These are phyloP conservation scores for Prionace glauca DNA, from an alignment of 2,797 vertebrate genomes.

Conservation along the genomic window DNA sequence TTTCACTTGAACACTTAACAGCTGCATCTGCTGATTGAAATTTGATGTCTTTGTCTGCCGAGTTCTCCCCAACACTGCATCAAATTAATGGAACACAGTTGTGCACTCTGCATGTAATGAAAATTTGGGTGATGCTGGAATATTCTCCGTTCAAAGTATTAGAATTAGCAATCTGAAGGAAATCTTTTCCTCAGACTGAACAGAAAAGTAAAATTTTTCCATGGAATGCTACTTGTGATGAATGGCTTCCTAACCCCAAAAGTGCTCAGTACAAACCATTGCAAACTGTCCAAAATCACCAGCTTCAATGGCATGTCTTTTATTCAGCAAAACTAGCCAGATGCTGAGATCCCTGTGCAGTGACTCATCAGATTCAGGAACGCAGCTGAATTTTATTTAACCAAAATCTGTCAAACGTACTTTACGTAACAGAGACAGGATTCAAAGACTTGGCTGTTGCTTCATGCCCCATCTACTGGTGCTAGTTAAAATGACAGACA, in stretches of 20 bases:
- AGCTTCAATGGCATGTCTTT: too few species aligned
- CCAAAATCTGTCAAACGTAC: not conserved
- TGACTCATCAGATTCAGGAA: constrained; percentile 1
- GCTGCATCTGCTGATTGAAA: not conserved
- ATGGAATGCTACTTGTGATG: not conserved
- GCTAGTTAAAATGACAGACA: not conserved
- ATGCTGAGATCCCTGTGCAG: not conserved
- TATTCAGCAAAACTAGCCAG: not conserved
- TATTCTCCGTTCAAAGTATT: not conserved
- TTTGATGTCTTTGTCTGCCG: not conserved
- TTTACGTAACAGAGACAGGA: not conserved
- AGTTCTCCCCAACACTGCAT: not conserved
- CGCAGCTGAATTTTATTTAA: not conserved
- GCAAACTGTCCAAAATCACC: not conserved
- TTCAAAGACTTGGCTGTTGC: not conserved
- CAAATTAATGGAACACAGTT: not conserved
- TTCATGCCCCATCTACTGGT: not conserved
- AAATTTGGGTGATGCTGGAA: not conserved
- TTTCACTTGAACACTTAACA: not conserved
- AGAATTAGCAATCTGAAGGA: not conserved
- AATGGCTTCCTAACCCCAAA: not conserved
- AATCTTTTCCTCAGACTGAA: not conserved
- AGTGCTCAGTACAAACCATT: not conserved
- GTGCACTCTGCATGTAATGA: not conserved
- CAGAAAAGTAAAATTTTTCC: not conserved